Base-by-base conservation (phyloP, 2,888 invertebrate species). In the Germaria angustata region DNA sequence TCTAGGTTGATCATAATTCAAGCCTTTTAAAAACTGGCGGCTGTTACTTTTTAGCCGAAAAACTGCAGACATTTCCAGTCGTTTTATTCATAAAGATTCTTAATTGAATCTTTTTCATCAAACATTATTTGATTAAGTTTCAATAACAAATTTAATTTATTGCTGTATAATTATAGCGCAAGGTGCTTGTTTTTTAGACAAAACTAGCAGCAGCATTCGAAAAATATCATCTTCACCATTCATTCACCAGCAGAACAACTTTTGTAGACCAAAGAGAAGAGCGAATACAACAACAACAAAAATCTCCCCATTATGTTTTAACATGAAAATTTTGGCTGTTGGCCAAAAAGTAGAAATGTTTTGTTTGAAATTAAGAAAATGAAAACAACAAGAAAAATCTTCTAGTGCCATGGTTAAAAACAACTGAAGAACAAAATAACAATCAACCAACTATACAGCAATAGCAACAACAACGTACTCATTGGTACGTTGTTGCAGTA, bases 271-370 rank as follows among this genome's bases (percentile, higher is more conserved):
- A 72, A 63, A 41, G 53, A 69, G 44, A 57, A 36, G 22, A 55
- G 68, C 32, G 11, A 61, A 55, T 0, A 17, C 69, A 44, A 39
- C 39, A 65, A 59, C 72, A 51, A 59, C 72, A 66, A 66, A n/a
- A n/a, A n/a, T n/a, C n/a, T n/a, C n/a, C n/a, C n/a, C n/a, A n/a
- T 55, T 79, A 66, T 79, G 79, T 82, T 82, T 73, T 65, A 82
- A 79, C 79, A 82, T 71, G 69, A 75, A 76, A 32, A 82, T 76
- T 66, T 80, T 82, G 82, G 82, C 75, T 59, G 8, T 17, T 71
- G 59, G 79, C 82, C 82, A 82, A 77, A 82, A 79, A 76, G 65
- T 53, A 36, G 20, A 73, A 22, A 73, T 73, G 72, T 80, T 80
- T 80, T 80, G 79, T 80, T 80, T 80, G 73, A 80, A 61, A 66